These are phyloP conservation scores for Brachionus angularis DNA, from an alignment of 1,140 invertebrate species.

Conservation along the genomic window DNA sequence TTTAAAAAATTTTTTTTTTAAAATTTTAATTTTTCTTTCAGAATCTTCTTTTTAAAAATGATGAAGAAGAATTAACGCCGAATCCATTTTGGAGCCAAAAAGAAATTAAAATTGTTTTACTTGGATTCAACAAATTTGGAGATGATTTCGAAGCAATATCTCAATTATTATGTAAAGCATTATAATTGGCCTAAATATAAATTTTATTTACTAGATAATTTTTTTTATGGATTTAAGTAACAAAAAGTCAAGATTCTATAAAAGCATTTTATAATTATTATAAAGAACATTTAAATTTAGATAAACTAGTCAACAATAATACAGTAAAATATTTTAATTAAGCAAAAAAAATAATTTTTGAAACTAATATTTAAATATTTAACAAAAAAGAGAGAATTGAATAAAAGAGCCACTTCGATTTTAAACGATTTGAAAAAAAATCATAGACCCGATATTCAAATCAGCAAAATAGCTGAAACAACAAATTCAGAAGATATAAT, in stretches of 20 bases:
- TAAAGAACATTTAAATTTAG: constrained; percentile 2
- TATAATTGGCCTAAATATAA: background rate
- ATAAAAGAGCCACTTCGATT: background rate
- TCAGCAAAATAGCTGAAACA: background rate
- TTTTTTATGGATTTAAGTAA: background rate
- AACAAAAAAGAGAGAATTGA: background rate
- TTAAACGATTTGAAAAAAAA: constrained; percentile 8
- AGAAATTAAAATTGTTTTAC: constrained; percentile 12
- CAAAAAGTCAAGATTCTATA: constrained; percentile 4
- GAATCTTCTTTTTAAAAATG: constrained; percentile 1
- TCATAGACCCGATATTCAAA: background rate
- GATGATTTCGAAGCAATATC: constrained; percentile 35
- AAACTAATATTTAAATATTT: background rate
- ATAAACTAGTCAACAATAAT: constrained; percentile 8
- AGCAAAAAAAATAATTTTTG: background rate
- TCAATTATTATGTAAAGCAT: background rate
- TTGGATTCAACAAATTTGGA: constrained; percentile 10
- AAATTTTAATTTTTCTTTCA: background rate
- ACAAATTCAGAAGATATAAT: background rate
- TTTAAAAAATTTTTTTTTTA: background rate
- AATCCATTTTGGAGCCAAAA: constrained; percentile 21
- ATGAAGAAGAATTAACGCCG: background rate
- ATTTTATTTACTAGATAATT: background rate
- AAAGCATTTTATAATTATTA: constrained; percentile 30
- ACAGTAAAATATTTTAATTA: constrained; percentile 2